Conservation (phyloP, 2,888 invertebrate genomes). For the Epinotia brunnichana region DNA sequence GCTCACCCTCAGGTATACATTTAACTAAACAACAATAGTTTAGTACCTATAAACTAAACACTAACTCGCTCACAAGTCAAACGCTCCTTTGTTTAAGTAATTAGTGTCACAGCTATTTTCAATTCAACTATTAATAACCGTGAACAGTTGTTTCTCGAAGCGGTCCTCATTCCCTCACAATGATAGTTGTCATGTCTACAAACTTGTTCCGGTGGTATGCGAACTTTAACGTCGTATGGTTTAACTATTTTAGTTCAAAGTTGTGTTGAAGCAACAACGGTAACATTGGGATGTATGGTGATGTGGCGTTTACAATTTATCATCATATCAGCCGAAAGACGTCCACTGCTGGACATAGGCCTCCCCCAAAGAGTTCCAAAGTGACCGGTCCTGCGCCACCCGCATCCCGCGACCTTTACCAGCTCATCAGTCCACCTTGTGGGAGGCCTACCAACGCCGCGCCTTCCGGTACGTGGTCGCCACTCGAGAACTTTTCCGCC, state of each 20-base stretch:
- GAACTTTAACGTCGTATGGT: not conserved
- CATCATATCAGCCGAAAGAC: no score
- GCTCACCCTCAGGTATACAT: not conserved
- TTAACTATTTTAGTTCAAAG: not conserved
- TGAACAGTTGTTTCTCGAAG: not conserved
- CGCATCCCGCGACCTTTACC: no score
- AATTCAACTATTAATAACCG: constrained; percentile 9
- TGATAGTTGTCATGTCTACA: constrained; percentile 1
- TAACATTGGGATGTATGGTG: not conserved
- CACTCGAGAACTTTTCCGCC: no score
- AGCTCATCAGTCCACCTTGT: no score
- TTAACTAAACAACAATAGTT: not conserved
- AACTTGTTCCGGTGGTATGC: not conserved
- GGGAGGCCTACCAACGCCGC: no score
- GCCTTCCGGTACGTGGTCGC: no score
- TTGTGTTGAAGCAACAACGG: not conserved
- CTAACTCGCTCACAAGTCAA: not conserved
- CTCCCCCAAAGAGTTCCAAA: no score
- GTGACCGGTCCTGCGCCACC: no score
- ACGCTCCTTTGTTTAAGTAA: not conserved
- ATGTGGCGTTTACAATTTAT: no score
- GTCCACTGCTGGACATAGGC: no score
- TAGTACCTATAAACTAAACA: not conserved
- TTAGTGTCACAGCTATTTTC: not conserved
- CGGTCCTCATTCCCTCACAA: not conserved